These are phyloP conservation scores for Chironomus tentans DNA, from an alignment of 2,888 invertebrate species.

Conservation along the genomic window DNA sequence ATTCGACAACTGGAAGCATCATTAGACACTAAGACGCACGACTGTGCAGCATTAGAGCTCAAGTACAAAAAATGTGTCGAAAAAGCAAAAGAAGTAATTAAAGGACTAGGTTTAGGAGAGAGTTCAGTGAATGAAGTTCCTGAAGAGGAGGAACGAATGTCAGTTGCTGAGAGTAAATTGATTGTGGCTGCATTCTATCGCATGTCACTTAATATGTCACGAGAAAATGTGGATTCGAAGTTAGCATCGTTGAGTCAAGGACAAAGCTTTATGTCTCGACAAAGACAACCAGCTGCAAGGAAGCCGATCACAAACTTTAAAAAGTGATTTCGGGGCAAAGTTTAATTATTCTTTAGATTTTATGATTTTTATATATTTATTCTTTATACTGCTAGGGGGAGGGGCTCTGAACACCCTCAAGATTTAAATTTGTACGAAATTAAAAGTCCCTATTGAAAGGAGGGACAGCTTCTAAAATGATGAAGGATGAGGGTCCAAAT, in stretches of 20 bases:
- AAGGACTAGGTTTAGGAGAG: slow-evolving; percentile 63
- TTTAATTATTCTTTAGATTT: too few species aligned
- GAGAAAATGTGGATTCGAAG: slow-evolving; percentile 71
- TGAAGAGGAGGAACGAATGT: slow-evolving; percentile 40
- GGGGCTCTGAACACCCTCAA: too few species aligned
- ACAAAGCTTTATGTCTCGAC: slow-evolving; percentile 80
- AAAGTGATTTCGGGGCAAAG: neutral
- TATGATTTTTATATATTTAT: too few species aligned
- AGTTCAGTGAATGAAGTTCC: slow-evolving; percentile 42
- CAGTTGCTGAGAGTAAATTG: slow-evolving; percentile 73
- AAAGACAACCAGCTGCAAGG: slow-evolving; percentile 67
- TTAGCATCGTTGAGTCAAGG: slow-evolving; percentile 65
- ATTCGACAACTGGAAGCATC: slow-evolving; percentile 52
- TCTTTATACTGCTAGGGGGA: too few species aligned
- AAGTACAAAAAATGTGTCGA: slow-evolving; percentile 83
- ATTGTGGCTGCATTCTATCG: slow-evolving; percentile 82
- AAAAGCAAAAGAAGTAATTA: slow-evolving; percentile 85
- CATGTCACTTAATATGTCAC: slow-evolving; percentile 64
- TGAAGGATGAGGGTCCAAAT: too few species aligned
- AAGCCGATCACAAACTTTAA: slow-evolving; percentile 41
- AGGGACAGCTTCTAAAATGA: too few species aligned
- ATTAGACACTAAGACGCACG: slow-evolving; percentile 64
- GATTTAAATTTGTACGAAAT: too few species aligned
- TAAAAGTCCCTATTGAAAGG: too few species aligned
- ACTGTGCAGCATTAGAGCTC: slow-evolving; percentile 66